Conservation (phyloP, 2,113 vertebrate species). For the Astur gentilis region DNA sequence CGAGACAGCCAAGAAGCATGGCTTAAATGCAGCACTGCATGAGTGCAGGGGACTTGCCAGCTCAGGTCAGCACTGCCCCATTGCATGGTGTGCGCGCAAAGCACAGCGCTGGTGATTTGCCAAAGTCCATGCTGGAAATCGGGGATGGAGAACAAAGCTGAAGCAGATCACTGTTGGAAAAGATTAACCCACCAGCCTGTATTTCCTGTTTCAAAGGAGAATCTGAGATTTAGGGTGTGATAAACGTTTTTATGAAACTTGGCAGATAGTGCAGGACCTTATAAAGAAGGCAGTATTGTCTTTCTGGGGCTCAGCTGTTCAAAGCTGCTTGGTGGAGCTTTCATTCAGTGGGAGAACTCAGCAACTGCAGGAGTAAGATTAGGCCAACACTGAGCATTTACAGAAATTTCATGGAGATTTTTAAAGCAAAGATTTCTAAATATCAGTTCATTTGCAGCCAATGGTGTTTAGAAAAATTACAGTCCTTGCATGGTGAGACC, state of each 20-base stretch:
- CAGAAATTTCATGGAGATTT: background rate
- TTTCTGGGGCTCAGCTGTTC: background rate
- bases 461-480: background rate
- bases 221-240: background rate
- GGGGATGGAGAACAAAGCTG: background rate
- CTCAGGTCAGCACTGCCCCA: background rate
- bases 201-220: background rate
- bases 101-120: background rate
- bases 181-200: background rate
- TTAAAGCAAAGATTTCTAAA: background rate
- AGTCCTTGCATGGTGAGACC: background rate
- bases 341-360: background rate
- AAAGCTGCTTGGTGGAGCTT: background rate
- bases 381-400: background rate
- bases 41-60: background rate
- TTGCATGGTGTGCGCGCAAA: fast-evolving
- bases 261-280: background rate
- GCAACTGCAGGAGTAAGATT: background rate
- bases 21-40: background rate
- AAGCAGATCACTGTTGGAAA: background rate
- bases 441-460: background rate
- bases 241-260: background rate
- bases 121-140: background rate
- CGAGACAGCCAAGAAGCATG: background rate
- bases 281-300: background rate